phyloP scores from a whole-genome alignment of 2,888 invertebrate genomes.

The Atethmia centrago region DNA sequence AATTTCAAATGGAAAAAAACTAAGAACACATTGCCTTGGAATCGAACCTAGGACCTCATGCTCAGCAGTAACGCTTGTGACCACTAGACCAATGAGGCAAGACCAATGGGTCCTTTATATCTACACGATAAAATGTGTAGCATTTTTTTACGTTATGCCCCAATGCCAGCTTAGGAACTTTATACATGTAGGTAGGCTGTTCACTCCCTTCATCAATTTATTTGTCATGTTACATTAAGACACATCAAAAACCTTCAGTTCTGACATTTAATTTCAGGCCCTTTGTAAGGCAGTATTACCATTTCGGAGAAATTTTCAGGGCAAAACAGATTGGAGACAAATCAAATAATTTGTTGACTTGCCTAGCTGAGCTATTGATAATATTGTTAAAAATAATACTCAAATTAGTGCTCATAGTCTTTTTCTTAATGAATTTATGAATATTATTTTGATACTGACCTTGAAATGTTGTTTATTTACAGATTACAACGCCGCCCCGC shows the following conservation, averaged over 20 bases:
- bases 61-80: no score
- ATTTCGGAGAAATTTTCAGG: no score
- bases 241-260: not conserved
- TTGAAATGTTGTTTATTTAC: constrained; percentile 74
- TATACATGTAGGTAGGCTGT: not conserved
- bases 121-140: no score
- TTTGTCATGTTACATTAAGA: not conserved
- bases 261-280: constrained; percentile 19
- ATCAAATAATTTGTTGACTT: not conserved
- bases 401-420: constrained; percentile 8
- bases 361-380: no score
- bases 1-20: no score
- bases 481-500: constrained; percentile 91
- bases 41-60: no score
- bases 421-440: not conserved
- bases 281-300: not conserved
- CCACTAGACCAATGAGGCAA: no score
- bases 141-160: not conserved
- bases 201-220: not conserved
- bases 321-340: no score
- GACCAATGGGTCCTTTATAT: no score
- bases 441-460: constrained; percentile 53
- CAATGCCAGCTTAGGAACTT: not conserved
- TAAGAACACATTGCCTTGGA: no score
- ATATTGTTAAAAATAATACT: not conserved